A percentile compares a stretch with the other conserved stretches of the same genome.
These are phyloP conservation scores for Hoplodrina blanda DNA, from an alignment of 2,888 invertebrate species.

Conservation along the genomic window DNA sequence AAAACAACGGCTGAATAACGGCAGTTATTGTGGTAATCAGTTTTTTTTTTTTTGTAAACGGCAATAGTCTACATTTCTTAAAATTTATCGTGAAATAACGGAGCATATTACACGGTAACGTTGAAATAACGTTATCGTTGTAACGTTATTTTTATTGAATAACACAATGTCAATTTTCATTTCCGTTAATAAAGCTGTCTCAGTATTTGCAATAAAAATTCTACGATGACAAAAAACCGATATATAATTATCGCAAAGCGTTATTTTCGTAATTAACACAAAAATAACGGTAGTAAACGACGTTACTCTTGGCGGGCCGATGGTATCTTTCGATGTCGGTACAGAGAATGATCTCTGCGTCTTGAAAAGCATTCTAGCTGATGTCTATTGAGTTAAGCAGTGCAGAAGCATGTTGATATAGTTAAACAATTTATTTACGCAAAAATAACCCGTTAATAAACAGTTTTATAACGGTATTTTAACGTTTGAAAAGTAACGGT, in stretches of 20 bases:
- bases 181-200: neutral
- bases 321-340: conserved; percentile 96
- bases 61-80: too few species aligned
- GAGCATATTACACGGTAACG: too few species aligned
- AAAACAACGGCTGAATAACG: too few species aligned
- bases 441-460: conserved; percentile 32
- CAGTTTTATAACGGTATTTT: neutral
- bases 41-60: too few species aligned
- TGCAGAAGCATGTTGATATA: conserved; percentile 70
- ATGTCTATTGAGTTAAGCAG: conserved; percentile 78
- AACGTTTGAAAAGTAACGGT: neutral
- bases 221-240: neutral
- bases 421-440: conserved; percentile 58
- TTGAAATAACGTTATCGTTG: too few species aligned
- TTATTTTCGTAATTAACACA: conserved; percentile 17
- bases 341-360: conserved; percentile 98
- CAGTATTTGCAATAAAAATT: neutral
- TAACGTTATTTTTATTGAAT: too few species aligned
- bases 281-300: conserved; percentile 37
- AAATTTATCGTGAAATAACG: too few species aligned
- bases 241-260: conserved; percentile 29
- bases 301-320: conserved; percentile 86
- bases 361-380: conserved; percentile 96
- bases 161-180: too few species aligned
- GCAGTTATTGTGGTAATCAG: too few species aligned